Evolutionary conservation across 2,797 vertebrate species (phyloP).

Genomic region (Lagorchestes hirsutus): DNA sequence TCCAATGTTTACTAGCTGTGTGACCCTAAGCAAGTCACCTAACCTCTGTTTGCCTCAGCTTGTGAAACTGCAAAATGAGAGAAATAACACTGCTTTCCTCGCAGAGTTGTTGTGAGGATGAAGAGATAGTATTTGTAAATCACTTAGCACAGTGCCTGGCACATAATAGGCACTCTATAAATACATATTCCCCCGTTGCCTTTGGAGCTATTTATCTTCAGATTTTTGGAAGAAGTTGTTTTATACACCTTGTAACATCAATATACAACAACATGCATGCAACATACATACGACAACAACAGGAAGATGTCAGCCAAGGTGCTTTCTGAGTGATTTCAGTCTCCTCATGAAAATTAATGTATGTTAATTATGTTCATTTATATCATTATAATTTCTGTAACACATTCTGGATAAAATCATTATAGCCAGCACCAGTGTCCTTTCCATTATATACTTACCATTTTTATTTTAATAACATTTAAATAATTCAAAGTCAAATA

Average conservation of each 20-base stretch:
- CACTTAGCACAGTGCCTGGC: not conserved
- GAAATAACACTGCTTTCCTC: not conserved
- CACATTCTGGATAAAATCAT: not conserved
- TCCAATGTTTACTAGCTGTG: not conserved
- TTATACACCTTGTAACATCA: not conserved
- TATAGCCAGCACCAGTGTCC: not conserved
- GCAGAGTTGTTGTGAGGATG: not conserved
- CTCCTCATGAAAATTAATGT: not conserved
- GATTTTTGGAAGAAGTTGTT: not conserved
- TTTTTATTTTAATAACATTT: not conserved
- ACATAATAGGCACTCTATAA: not conserved
- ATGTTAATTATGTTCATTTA: not conserved
- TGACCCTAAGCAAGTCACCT: not conserved
- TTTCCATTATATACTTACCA: not conserved
- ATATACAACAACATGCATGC: no score
- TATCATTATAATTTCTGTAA: not conserved
- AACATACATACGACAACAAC: not conserved
- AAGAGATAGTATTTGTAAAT: not conserved
- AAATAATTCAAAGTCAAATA: not conserved
- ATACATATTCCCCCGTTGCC: not conserved
- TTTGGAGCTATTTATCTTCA: not conserved
- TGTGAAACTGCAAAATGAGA: not conserved
- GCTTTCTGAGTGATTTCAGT: not conserved
- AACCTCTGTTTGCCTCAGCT: not conserved
- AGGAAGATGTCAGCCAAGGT: slow-evolving; percentile 29